These are phyloP conservation scores for Cuniculus paca DNA, from an alignment of 2,797 vertebrate species.

Conservation along the genomic window DNA sequence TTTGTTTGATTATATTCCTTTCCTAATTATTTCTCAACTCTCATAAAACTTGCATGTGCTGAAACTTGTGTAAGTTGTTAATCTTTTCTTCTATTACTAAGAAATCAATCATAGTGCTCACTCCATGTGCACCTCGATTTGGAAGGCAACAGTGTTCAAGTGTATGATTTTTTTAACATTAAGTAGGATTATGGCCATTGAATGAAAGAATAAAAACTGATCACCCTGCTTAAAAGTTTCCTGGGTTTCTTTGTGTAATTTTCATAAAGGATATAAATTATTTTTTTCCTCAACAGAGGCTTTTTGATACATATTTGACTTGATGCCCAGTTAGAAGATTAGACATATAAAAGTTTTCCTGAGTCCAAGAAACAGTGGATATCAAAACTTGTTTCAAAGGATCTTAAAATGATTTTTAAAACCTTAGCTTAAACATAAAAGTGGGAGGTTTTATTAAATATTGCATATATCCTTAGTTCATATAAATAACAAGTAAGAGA, in stretches of 20 bases:
- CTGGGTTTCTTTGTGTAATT: slow-evolving; percentile 86
- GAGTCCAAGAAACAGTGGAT: slow-evolving; percentile 70
- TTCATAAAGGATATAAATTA: slow-evolving; percentile 78
- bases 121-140: slow-evolving; percentile 76
- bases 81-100: slow-evolving; percentile 77
- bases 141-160: slow-evolving; percentile 77
- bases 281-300: slow-evolving; percentile 71
- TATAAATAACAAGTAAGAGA: slow-evolving; percentile 65
- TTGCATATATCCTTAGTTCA: slow-evolving; percentile 17
- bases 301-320: slow-evolving; percentile 89
- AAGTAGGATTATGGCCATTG: slow-evolving; percentile 91
- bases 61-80: slow-evolving; percentile 69
- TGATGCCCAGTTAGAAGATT: slow-evolving; percentile 87
- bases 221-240: slow-evolving; percentile 81
- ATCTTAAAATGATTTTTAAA: slow-evolving; percentile 31
- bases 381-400: slow-evolving; percentile 86
- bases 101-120: slow-evolving; percentile 60
- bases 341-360: slow-evolving; percentile 86
- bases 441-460: slow-evolving; percentile 65
- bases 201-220: slow-evolving; percentile 90
- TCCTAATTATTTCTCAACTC: slow-evolving; percentile 64
- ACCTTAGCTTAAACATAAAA: slow-evolving; percentile 74
- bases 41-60: slow-evolving; percentile 76
- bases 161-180: slow-evolving; percentile 68
- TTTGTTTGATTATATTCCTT: slow-evolving; percentile 53